These are phyloP conservation scores for Mythimna lalbum DNA, from an alignment of 2,888 invertebrate species.

Conservation along the genomic window DNA sequence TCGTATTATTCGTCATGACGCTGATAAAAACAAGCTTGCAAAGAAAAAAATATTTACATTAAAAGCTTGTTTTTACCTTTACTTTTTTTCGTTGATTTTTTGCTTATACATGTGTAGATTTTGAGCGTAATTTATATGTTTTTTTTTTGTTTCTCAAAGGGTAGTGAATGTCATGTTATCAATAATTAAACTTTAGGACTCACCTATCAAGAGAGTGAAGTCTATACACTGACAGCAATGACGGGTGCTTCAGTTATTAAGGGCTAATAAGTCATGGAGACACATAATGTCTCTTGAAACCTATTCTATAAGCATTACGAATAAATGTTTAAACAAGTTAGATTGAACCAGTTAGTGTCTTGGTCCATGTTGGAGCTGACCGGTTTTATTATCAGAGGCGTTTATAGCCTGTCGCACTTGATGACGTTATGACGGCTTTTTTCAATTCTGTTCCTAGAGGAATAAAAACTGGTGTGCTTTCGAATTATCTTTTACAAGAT, in stretches of 20 bases:
- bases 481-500: conserved; percentile 21
- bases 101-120: neutral
- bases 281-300: conserved; percentile 7
- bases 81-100: neutral
- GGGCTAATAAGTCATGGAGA: conserved; percentile 8
- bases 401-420: conserved; percentile 41
- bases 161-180: conserved; percentile 1
- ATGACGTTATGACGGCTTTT: conserved; percentile 38
- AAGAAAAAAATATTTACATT: too few species aligned
- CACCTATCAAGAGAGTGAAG: too few species aligned
- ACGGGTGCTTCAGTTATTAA: too few species aligned
- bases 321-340: conserved; percentile 29
- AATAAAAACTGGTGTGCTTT: conserved; percentile 18
- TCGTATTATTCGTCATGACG: too few species aligned
- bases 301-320: neutral
- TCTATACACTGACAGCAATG: too few species aligned
- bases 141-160: neutral
- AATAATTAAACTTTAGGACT: too few species aligned
- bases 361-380: conserved; percentile 34
- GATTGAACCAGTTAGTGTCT: conserved; percentile 28
- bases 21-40: too few species aligned
- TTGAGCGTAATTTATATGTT: neutral
- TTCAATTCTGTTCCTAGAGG: conserved; percentile 4
- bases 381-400: conserved; percentile 42
- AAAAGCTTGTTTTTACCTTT: too few species aligned